These are phyloP conservation scores for Rostratula benghalensis DNA, from an alignment of 2,113 vertebrate genomes.

Conservation along the genomic window DNA sequence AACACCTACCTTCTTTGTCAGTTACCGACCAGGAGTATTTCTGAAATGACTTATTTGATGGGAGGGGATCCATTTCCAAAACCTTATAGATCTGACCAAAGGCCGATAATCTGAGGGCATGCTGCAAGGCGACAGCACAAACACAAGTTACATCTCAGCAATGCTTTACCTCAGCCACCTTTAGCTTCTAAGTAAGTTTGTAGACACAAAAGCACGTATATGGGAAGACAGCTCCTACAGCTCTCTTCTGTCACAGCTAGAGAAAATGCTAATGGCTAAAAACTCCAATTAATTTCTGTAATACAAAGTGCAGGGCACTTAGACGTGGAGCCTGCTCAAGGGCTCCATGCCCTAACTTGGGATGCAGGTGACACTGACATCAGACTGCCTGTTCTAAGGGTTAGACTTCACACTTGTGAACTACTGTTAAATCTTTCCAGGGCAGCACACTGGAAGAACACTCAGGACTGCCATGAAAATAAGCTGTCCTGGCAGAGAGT, in stretches of 20 bases:
- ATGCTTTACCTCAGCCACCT: not conserved
- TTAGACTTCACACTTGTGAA: not conserved
- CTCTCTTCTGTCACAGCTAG: not conserved
- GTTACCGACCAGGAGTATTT: slow-evolving; percentile 92
- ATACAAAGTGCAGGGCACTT: not conserved
- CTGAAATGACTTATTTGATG: slow-evolving; percentile 95
- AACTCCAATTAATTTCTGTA: not conserved
- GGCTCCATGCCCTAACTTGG: not conserved
- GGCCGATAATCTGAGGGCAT: slow-evolving; percentile 92
- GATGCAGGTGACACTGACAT: not conserved
- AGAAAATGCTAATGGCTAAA: not conserved
- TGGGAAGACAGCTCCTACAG: not conserved
- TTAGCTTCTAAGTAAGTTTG: not conserved
- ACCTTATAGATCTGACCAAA: slow-evolving; percentile 99
- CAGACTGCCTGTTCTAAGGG: not conserved
- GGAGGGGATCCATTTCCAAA: slow-evolving; percentile 97
- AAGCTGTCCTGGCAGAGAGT: not conserved
- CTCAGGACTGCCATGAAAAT: not conserved
- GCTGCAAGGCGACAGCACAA: slow-evolving; percentile 75
- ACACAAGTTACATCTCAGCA: not conserved
- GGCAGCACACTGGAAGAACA: fast-evolving
- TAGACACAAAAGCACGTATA: not conserved
- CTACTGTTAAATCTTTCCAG: not conserved
- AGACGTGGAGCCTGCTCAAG: not conserved
- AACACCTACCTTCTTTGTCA: slow-evolving; percentile 92